phyloP scores from a whole-genome alignment of 1,140 invertebrate species.

The Spodoptera frugiperda region DNA sequence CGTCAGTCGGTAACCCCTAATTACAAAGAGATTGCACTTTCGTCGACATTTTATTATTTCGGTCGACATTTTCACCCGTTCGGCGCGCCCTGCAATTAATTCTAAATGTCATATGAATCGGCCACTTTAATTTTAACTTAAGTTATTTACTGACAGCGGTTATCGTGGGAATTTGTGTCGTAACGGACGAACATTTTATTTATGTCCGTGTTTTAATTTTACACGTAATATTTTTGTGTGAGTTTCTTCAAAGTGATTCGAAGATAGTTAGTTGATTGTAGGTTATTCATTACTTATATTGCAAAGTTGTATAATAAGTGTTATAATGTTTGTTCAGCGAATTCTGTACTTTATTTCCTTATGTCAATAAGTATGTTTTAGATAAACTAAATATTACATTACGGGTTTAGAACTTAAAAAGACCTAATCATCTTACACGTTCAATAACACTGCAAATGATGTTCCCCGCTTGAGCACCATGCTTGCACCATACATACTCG shows the following conservation, averaged over 20 bases:
- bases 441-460: no score
- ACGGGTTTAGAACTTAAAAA: no score
- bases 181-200: slow-evolving; percentile 12
- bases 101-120: slow-evolving; percentile 50
- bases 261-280: no score
- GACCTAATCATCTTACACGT: no score
- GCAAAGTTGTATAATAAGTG: no score
- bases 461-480: not conserved
- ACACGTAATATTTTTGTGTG: not conserved
- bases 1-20: slow-evolving; percentile 36
- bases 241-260: no score
- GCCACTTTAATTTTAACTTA: slow-evolving; percentile 47
- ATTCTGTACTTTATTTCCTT: no score
- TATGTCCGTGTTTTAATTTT: not conserved
- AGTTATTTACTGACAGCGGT: slow-evolving; percentile 42
- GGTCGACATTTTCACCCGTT: slow-evolving; percentile 47
- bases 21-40: slow-evolving; percentile 47
- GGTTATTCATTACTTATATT: no score
- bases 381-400: no score
- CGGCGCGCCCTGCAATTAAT: slow-evolving; percentile 48
- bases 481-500: slow-evolving; percentile 23
- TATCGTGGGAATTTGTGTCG: slow-evolving; percentile 30
- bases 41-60: slow-evolving; percentile 49
- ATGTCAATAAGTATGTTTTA: no score
- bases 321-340: no score